A percentile compares a stretch with the other conserved stretches of the same genome.
Conservation (phyloP, 2,888 invertebrate species). For the Holacanthella duospinosa region DNA sequence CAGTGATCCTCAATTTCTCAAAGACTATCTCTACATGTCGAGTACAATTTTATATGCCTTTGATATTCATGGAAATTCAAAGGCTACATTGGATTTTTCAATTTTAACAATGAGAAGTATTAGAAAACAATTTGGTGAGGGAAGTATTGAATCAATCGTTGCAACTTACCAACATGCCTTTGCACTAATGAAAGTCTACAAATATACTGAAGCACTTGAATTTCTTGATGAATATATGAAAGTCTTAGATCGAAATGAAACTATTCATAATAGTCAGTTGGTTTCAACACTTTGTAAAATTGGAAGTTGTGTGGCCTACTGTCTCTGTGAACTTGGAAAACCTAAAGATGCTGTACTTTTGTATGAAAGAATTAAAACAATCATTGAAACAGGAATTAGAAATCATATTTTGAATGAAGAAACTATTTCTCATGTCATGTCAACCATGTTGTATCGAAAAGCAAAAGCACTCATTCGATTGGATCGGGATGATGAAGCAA, state of each 20-base stretch:
- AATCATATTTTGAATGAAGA: neutral
- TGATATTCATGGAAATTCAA: neutral
- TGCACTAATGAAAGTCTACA: neutral
- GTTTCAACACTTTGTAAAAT: neutral
- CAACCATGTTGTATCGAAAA: neutral
- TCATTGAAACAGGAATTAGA: neutral
- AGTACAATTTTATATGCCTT: neutral
- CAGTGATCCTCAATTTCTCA: neutral
- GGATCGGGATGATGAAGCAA: neutral
- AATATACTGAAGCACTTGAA: neutral
- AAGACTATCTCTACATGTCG: neutral
- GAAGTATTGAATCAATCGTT: neutral
- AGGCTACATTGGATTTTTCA: neutral
- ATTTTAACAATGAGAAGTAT: neutral
- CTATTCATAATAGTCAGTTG: neutral
- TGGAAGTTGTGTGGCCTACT: neutral
- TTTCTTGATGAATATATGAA: neutral
- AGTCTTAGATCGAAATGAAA: neutral
- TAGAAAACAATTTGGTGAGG: neutral
- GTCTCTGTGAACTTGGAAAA: neutral
- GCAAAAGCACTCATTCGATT: neutral
- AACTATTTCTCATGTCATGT: neutral
- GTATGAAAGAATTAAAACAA: neutral
- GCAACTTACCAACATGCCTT: neutral
- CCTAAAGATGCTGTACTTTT: neutral